phyloP scores from a whole-genome alignment of 2,113 vertebrate genomes.

The Indicator indicator region DNA sequence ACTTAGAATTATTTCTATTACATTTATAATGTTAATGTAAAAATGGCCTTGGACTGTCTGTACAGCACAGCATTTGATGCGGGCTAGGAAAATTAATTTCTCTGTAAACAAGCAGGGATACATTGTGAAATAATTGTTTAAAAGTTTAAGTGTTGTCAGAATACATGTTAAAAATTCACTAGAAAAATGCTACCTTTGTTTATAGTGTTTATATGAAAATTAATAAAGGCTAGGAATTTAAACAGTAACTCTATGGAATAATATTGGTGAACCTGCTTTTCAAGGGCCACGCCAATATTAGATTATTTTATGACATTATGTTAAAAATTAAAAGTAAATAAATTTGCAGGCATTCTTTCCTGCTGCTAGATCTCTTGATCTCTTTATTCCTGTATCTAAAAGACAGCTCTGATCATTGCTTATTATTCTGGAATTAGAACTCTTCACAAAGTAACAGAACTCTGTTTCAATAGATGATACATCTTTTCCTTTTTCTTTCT shows the following conservation, averaged over 20 bases:
- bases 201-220: background rate
- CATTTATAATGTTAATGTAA: conserved; percentile 11
- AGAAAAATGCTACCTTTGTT: conserved; percentile 47
- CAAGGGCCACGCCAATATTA: background rate
- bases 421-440: background rate
- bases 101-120: background rate
- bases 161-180: conserved; percentile 47
- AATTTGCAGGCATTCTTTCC: background rate
- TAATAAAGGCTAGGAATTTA: conserved; percentile 36
- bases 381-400: background rate
- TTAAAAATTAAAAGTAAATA: background rate
- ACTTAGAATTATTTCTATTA: background rate
- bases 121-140: conserved; percentile 40
- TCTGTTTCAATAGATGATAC: background rate
- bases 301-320: background rate
- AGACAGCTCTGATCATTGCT: background rate
- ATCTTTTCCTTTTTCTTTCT: background rate
- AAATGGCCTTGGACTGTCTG: background rate
- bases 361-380: background rate
- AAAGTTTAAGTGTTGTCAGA: conserved; percentile 51
- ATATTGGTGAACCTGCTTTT: conserved; percentile 21
- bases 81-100: conserved; percentile 42
- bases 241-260: conserved; percentile 16
- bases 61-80: conserved; percentile 17
- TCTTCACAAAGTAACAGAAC: background rate